Conservation (phyloP, 1,140 invertebrate species). For the Uloborus diversus region DNA sequence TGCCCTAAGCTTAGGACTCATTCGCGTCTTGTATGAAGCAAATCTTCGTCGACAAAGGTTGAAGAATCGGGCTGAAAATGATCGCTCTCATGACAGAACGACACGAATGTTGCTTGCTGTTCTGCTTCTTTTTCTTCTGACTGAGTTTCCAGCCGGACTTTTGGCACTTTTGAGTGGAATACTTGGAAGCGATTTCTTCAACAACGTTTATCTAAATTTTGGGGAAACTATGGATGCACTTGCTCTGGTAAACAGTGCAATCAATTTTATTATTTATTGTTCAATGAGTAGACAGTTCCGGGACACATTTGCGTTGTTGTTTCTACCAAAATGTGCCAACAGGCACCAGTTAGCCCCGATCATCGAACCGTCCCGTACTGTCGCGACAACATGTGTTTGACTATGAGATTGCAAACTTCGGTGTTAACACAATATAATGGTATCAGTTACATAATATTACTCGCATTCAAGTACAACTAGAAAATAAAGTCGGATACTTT, state of each 20-base stretch:
- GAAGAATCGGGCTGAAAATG: slow-evolving; percentile 33
- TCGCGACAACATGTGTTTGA: slow-evolving; percentile 22
- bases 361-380: slow-evolving; percentile 22
- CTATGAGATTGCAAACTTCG: too few species aligned
- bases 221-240: slow-evolving; percentile 86
- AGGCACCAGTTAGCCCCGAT: neutral
- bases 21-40: slow-evolving; percentile 70
- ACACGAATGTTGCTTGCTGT: slow-evolving; percentile 90
- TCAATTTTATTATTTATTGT: slow-evolving; percentile 95
- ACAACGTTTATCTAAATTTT: slow-evolving; percentile 74
- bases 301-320: slow-evolving; percentile 82
- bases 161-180: slow-evolving; percentile 79
- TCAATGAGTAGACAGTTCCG: slow-evolving; percentile 93
- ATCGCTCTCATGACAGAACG: slow-evolving; percentile 73
- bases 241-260: slow-evolving; percentile 88
- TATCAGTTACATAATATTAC: too few species aligned
- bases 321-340: slow-evolving; percentile 63
- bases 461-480: too few species aligned
- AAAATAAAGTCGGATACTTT: too few species aligned
- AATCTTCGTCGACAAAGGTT: slow-evolving; percentile 71
- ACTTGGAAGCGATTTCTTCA: slow-evolving; percentile 74
- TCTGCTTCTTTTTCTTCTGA: slow-evolving; percentile 70
- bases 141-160: slow-evolving; percentile 80
- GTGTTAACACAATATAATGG: too few species aligned
- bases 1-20: slow-evolving; percentile 80